These are phyloP conservation scores for Percina caprodes DNA, from an alignment of 2,113 vertebrate genomes.

Conservation along the genomic window DNA sequence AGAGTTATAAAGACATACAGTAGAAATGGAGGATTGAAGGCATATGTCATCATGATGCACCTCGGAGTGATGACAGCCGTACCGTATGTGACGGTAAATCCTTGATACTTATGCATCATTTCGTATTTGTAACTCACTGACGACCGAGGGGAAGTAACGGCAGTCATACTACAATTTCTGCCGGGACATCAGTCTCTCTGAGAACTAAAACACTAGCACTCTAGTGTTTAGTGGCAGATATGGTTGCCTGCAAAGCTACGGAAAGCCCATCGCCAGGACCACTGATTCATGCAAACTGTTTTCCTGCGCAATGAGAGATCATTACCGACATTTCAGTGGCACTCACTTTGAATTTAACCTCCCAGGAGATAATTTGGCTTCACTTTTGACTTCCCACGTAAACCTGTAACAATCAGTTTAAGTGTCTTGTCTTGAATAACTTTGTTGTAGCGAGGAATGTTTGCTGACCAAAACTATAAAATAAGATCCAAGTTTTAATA, in stretches of 20 bases:
- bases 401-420: too few relatives aligned
- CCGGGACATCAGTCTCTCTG: slow-evolving; percentile 60
- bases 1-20: slow-evolving; percentile 74
- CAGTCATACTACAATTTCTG: slow-evolving; percentile 57
- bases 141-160: slow-evolving; percentile 46
- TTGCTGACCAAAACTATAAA: background rate
- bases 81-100: slow-evolving; percentile 76
- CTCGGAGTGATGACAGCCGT: slow-evolving; percentile 70
- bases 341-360: background rate
- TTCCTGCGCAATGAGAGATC: background rate
- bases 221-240: slow-evolving; percentile 26
- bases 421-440: too few relatives aligned
- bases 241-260: slow-evolving; percentile 6
- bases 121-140: slow-evolving; percentile 61
- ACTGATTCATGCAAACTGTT: background rate
- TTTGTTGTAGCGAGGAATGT: too few relatives aligned
- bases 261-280: background rate
- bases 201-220: slow-evolving; percentile 35
- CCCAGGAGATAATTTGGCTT: background rate
- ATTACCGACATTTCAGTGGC: background rate
- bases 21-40: slow-evolving; percentile 62
- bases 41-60: slow-evolving; percentile 68
- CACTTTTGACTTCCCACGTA: background rate
- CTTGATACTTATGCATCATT: slow-evolving; percentile 76
- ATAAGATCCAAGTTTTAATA: background rate